phyloP scores from a whole-genome alignment of 1,140 invertebrate species.

The Ectropis grisescens region DNA sequence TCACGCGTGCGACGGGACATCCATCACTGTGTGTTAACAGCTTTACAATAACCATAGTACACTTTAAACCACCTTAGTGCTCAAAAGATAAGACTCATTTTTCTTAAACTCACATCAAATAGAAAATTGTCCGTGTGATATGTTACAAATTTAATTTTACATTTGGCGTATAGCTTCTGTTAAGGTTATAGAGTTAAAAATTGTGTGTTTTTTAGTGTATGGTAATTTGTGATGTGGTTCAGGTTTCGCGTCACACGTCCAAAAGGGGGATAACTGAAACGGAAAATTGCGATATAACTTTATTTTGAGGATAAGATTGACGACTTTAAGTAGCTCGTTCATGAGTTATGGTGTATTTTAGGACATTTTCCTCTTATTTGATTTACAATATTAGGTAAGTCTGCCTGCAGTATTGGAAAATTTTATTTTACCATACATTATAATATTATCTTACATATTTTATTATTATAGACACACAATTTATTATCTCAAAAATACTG shows the following conservation, averaged over 20 bases:
- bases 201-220: conserved; percentile 4
- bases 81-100: background rate
- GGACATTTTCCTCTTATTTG: too few species aligned
- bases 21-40: conserved; percentile 47
- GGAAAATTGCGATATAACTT: conserved; percentile 62
- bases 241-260: conserved; percentile 33
- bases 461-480: too few species aligned
- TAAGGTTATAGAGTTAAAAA: conserved; percentile 8
- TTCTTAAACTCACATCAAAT: background rate
- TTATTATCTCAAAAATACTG: too few species aligned
- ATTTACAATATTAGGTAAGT: too few species aligned
- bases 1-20: conserved; percentile 44
- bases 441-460: too few species aligned
- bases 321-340: conserved; percentile 34
- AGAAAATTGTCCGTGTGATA: conserved; percentile 10
- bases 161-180: conserved; percentile 2
- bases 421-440: too few species aligned
- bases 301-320: conserved; percentile 55
- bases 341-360: too few species aligned
- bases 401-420: too few species aligned
- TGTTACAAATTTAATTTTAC: conserved; percentile 19
- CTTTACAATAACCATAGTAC: conserved; percentile 13
- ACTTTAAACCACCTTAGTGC: conserved; percentile 3
- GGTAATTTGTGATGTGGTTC: conserved; percentile 11
- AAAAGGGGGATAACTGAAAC: conserved; percentile 32